A percentile compares a stretch with the other conserved stretches of the same genome.
Evolutionary conservation across 2,113 vertebrate species (phyloP).

Genomic region (Probosciger aterrimus): DNA sequence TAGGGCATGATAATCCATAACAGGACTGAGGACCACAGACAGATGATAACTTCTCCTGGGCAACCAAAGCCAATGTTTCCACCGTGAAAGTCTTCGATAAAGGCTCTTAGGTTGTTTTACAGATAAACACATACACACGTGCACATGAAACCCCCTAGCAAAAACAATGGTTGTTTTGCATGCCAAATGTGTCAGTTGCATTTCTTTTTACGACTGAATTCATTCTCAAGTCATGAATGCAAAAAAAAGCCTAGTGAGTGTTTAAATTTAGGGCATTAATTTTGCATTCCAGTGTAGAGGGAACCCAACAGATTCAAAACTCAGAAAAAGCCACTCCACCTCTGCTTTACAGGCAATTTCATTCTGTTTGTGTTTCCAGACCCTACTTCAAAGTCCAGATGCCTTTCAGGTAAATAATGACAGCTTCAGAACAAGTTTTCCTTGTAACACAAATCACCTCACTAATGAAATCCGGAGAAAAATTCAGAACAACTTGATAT

Average conservation of each 20-base stretch:
- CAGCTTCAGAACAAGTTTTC: conserved; percentile 37
- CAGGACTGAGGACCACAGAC: background rate
- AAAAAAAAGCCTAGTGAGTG: background rate
- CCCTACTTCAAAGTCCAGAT: conserved; percentile 46
- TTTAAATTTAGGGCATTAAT: conserved; percentile 49
- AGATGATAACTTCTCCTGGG: background rate
- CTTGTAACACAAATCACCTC: conserved; percentile 28
- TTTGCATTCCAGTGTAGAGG: conserved; percentile 25
- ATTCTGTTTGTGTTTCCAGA: conserved; percentile 42
- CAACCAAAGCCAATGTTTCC: background rate
- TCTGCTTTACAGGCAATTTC: conserved; percentile 44
- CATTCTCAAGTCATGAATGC: conserved; percentile 4
- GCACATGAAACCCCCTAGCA: background rate
- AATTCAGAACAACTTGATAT: conserved; percentile 13
- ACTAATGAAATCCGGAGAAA: conserved; percentile 34
- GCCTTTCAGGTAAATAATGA: conserved; percentile 33
- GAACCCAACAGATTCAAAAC: background rate
- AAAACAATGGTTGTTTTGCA: conserved; percentile 57
- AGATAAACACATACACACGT: conserved; percentile 22
- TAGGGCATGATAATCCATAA: background rate
- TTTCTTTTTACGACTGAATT: conserved; percentile 48
- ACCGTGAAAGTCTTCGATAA: background rate
- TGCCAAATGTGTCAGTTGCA: conserved; percentile 45
- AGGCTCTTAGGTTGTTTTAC: background rate
- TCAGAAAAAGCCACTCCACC: conserved; percentile 20